A percentile compares a stretch with the other conserved stretches of the same genome.
Evolutionary conservation across 2,797 vertebrate genomes (phyloP).

Genomic region (Bradypodion ventrale): DNA sequence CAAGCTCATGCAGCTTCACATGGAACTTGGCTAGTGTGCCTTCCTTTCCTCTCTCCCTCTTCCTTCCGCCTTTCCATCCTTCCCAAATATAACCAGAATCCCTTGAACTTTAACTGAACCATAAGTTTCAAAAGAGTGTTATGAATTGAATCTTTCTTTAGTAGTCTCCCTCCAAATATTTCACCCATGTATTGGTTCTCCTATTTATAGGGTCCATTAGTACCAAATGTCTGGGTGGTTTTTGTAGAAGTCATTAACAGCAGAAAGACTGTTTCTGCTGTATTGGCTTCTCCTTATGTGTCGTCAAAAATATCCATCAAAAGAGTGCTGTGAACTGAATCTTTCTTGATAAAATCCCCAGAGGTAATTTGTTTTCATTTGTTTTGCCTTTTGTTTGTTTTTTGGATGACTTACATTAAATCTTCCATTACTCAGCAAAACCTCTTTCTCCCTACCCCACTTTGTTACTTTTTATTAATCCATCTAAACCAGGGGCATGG

Average conservation of each 20-base stretch:
- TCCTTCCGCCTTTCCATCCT: neutral
- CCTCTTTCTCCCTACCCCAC: neutral
- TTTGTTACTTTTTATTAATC: neutral
- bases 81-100: slow-evolving; percentile 58
- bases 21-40: neutral
- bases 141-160: too few relatives aligned
- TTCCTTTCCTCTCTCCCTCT: neutral
- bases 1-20: slow-evolving; percentile 26
- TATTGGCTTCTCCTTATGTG: slow-evolving; percentile 52
- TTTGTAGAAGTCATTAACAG: slow-evolving; percentile 65
- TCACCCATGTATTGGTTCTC: slow-evolving; percentile 55
- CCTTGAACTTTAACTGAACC: slow-evolving; percentile 72
- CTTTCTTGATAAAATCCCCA: slow-evolving; percentile 48
- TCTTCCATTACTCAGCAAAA: slow-evolving; percentile 31
- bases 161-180: slow-evolving; percentile 54
- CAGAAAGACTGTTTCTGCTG: slow-evolving; percentile 50
- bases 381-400: too few relatives aligned
- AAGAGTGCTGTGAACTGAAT: slow-evolving; percentile 51
- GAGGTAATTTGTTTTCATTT: slow-evolving; percentile 38
- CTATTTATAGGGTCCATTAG: slow-evolving; percentile 70
- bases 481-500: neutral
- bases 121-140: too few relatives aligned
- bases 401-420: slow-evolving; percentile 28
- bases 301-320: slow-evolving; percentile 71
- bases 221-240: slow-evolving; percentile 56